phyloP scores from a whole-genome alignment of 2,113 vertebrate species.

The Bubo blakistoni region DNA sequence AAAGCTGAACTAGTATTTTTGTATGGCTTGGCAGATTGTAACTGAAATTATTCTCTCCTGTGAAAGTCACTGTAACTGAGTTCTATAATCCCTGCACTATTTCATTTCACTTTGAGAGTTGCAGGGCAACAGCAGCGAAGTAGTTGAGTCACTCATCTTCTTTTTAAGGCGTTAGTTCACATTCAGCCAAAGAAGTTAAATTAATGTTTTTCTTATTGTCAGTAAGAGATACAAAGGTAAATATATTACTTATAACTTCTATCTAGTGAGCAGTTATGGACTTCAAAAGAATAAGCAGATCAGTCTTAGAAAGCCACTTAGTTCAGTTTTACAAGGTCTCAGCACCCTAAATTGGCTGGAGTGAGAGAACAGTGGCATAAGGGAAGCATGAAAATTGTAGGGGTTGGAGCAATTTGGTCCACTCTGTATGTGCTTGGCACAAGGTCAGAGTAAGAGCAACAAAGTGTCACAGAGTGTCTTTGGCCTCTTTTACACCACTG shows the following conservation, averaged over 20 bases:
- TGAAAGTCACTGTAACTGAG: not conserved
- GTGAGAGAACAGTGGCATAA: not conserved
- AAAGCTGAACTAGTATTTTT: slow-evolving; percentile 3
- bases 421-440: slow-evolving; percentile 5
- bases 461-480: slow-evolving; percentile 13
- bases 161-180: slow-evolving; percentile 52
- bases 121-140: not conserved
- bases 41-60: slow-evolving; percentile 10
- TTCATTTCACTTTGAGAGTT: slow-evolving; percentile 15
- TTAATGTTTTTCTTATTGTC: slow-evolving; percentile 63
- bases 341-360: slow-evolving; percentile 36
- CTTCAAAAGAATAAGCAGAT: slow-evolving; percentile 35
- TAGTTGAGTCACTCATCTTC: slow-evolving; percentile 27
- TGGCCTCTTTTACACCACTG: slow-evolving; percentile 22
- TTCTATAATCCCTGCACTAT: slow-evolving; percentile 6
- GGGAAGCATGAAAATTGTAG: slow-evolving; percentile 12
- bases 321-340: slow-evolving; percentile 12
- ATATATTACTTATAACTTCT: slow-evolving; percentile 53
- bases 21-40: not conserved
- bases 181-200: slow-evolving; percentile 56
- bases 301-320: slow-evolving; percentile 43
- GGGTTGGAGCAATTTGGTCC: slow-evolving; percentile 36
- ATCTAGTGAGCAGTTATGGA: slow-evolving; percentile 38
- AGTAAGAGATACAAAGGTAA: slow-evolving; percentile 49
- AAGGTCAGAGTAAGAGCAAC: slow-evolving; percentile 8